Conservation (phyloP, 2,113 vertebrate species). For the Anguilla rostrata region DNA sequence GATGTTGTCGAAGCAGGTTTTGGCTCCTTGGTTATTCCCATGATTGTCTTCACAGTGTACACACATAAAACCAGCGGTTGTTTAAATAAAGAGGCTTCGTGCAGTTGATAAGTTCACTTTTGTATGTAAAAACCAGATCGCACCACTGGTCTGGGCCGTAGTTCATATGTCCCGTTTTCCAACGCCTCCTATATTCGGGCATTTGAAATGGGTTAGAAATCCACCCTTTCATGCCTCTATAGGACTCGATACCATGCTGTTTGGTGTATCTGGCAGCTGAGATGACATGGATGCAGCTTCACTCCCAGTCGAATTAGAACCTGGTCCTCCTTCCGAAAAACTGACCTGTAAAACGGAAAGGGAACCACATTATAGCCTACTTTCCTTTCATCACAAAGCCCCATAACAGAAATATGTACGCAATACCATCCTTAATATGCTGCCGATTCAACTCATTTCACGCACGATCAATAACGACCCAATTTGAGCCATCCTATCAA, state of each 20-base stretch:
- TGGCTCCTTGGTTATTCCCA: slow-evolving; percentile 73
- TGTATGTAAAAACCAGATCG: slow-evolving; percentile 40
- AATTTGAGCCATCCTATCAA: neutral
- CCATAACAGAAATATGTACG: neutral
- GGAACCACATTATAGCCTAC: slow-evolving; percentile 14
- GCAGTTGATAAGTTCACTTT: slow-evolving; percentile 68
- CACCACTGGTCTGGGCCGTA: neutral
- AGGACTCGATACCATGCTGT: slow-evolving; percentile 99
- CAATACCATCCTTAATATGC: neutral
- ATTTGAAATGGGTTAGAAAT: slow-evolving; percentile 40
- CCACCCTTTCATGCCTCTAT: slow-evolving; percentile 89
- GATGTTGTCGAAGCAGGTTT: slow-evolving; percentile 47
- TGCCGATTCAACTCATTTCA: neutral
- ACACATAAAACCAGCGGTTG: slow-evolving; percentile 83
- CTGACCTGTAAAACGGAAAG: slow-evolving; percentile 76
- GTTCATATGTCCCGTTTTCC: neutral
- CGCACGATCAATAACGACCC: neutral
- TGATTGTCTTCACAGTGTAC: slow-evolving; percentile 99
- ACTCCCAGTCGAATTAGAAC: slow-evolving; percentile 96
- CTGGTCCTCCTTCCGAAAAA: slow-evolving; percentile 96
- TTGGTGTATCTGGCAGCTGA: slow-evolving; percentile 96
- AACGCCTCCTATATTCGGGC: neutral
- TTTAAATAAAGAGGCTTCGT: slow-evolving; percentile 76
- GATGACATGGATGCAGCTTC: slow-evolving; percentile 98
- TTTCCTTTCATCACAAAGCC: neutral